Conservation (phyloP, 2,797 vertebrate genomes). For the Rhinophrynus dorsalis region DNA sequence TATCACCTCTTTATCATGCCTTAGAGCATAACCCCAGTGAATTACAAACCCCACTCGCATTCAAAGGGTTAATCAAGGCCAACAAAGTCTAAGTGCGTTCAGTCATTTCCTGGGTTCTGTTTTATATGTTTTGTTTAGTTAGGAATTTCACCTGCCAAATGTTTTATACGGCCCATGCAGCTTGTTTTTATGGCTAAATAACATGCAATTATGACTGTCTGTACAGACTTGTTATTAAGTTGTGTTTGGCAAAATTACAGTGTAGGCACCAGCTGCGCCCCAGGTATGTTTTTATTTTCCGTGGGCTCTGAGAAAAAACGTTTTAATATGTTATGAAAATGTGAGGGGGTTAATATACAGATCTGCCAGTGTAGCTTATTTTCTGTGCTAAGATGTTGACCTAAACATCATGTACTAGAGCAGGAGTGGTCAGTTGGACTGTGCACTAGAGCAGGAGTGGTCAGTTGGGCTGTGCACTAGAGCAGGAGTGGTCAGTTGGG, state of each 20-base stretch:
- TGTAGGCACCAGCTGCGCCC: background rate
- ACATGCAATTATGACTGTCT: conserved; percentile 23
- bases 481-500: too few species aligned
- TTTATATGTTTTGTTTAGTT: conserved; percentile 2
- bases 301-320: background rate
- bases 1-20: too few species aligned
- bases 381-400: too few species aligned
- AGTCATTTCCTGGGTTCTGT: background rate
- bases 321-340: background rate
- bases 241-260: conserved; percentile 21
- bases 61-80: background rate
- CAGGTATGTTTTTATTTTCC: conserved; percentile 1
- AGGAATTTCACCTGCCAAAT: background rate
- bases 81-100: background rate
- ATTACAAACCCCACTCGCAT: too few species aligned
- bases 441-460: too few species aligned
- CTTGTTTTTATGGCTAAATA: conserved; percentile 17
- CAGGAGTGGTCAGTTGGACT: too few species aligned
- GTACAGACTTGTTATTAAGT: conserved; percentile 17
- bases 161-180: background rate
- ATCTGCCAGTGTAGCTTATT: too few species aligned
- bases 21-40: too few species aligned
- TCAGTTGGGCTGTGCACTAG: too few species aligned
- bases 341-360: too few species aligned
- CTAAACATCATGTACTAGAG: too few species aligned